Percentiles rank a stretch among this genome's conserved stretches.
These are phyloP conservation scores for Notamacropus eugenii DNA, from an alignment of 2,797 vertebrate species.

Conservation along the genomic window DNA sequence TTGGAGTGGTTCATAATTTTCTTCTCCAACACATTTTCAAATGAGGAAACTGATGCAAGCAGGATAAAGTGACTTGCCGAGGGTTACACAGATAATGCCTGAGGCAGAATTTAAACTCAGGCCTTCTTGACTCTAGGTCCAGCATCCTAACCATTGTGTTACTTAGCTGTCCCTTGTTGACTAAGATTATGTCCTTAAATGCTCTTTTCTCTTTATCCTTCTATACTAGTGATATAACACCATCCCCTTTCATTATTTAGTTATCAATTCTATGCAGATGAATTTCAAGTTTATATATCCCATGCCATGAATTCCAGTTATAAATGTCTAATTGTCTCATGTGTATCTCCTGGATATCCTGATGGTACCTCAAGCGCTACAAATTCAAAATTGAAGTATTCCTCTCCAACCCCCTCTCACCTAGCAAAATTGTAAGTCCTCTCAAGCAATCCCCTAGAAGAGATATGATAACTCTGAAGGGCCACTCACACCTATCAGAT, in stretches of 20 bases:
- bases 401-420: background rate
- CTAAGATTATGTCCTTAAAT: background rate
- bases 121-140: background rate
- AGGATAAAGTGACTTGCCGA: background rate
- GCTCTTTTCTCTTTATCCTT: background rate
- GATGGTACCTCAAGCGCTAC: background rate
- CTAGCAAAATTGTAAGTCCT: background rate
- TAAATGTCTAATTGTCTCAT: background rate
- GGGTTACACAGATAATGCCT: background rate
- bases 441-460: background rate
- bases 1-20: background rate
- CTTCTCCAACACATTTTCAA: background rate
- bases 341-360: background rate
- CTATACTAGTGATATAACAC: background rate
- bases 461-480: background rate
- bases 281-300: background rate
- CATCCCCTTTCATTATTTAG: background rate
- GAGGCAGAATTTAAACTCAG: background rate
- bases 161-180: background rate
- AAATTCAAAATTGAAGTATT: background rate
- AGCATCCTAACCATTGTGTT: background rate
- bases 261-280: background rate
- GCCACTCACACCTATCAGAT: background rate
- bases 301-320: background rate
- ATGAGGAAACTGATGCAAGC: background rate